Conservation (phyloP, 2,113 vertebrate genomes). For the Melanerpes formicivorus region DNA sequence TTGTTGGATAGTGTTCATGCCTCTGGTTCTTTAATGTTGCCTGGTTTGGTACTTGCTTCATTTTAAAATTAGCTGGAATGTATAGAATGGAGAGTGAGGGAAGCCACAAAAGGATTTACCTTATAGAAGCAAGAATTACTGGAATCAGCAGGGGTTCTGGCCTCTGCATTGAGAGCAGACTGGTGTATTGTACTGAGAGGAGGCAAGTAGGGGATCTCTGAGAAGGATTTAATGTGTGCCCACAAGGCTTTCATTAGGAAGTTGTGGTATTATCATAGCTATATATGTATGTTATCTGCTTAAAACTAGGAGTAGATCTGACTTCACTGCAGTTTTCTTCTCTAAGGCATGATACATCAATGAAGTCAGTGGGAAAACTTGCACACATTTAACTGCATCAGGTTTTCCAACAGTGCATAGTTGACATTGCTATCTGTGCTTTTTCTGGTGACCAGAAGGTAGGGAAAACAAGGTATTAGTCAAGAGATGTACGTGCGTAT, state of each 20-base stretch:
- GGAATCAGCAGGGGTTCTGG: slow-evolving; percentile 35
- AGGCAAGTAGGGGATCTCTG: neutral
- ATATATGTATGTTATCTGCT: neutral
- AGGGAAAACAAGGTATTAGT: neutral
- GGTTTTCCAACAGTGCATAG: fast-evolving
- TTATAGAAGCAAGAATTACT: slow-evolving; percentile 67
- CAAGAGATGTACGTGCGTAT: neutral
- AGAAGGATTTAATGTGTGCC: neutral
- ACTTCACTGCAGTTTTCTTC: neutral
- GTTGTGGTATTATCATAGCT: neutral
- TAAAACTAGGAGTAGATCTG: neutral
- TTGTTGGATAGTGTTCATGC: slow-evolving; percentile 31
- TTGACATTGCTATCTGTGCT: neutral
- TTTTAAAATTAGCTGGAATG: slow-evolving; percentile 43
- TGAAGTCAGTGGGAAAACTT: neutral
- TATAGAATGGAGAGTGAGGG: slow-evolving; percentile 29
- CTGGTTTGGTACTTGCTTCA: slow-evolving; percentile 31
- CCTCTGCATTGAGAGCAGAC: neutral
- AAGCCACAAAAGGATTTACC: slow-evolving; percentile 67
- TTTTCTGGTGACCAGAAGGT: neutral
- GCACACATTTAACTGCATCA: neutral
- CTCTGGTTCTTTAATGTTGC: slow-evolving; percentile 25
- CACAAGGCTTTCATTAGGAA: neutral
- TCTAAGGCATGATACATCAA: neutral
- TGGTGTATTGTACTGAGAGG: neutral